Evolutionary conservation across 2,797 vertebrate species (phyloP).

Genomic region (Netta rufina): DNA sequence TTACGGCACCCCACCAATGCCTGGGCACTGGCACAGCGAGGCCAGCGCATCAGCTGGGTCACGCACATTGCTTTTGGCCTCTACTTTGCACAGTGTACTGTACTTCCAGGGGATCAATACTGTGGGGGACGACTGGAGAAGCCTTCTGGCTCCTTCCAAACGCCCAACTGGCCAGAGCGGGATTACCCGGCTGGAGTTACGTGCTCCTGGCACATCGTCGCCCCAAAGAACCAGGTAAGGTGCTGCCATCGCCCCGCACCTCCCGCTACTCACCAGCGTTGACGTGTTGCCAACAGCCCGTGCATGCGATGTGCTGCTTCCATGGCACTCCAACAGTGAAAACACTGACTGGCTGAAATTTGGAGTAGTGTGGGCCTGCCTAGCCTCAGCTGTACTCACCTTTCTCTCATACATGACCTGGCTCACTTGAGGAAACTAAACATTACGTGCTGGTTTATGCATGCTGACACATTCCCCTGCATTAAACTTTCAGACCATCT

Average conservation of each 20-base stretch:
- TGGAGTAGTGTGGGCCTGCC: neutral
- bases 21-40: neutral
- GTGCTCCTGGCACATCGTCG: conserved; percentile 96
- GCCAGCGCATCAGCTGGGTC: accelerated
- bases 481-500: neutral
- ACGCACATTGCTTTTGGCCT: accelerated
- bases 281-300: accelerated
- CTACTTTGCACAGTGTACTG: neutral
- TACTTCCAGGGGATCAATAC: conserved; percentile 90
- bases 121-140: conserved; percentile 93
- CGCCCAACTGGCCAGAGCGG: conserved; percentile 97
- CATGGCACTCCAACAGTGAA: accelerated
- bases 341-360: accelerated
- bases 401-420: accelerated
- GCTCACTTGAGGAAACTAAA: accelerated
- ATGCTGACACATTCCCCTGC: accelerated
- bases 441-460: neutral
- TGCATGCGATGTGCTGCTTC: accelerated
- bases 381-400: accelerated
- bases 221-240: conserved; percentile 93
- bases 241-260: accelerated
- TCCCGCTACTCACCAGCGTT: neutral
- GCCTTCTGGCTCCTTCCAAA: conserved; percentile 90
- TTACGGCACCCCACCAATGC: too few species aligned
- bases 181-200: conserved; percentile 96